phyloP scores from a whole-genome alignment of 2,888 invertebrate species.

The Watsonalla binaria region DNA sequence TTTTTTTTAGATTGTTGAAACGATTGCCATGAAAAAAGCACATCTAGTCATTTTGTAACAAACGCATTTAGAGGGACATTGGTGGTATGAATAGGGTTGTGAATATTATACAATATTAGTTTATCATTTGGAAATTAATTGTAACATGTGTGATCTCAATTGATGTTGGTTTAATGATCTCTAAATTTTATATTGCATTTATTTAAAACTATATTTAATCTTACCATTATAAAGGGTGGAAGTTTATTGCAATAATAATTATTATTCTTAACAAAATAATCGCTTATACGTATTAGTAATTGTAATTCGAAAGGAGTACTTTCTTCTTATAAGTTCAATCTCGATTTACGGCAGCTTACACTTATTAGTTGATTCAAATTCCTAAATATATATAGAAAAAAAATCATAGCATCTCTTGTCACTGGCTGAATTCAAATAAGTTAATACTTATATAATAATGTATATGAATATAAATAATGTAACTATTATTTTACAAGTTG shows the following conservation, averaged over 20 bases:
- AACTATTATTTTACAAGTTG: too few relatives aligned
- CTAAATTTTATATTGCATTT: conserved; percentile 69
- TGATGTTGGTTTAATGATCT: conserved; percentile 63
- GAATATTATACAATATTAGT: conserved; percentile 64
- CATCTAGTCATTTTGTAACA: conserved; percentile 67
- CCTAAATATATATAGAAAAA: conserved; percentile 41
- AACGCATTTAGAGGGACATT: conserved; percentile 55
- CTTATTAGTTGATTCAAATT: conserved; percentile 40
- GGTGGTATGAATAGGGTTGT: conserved; percentile 72
- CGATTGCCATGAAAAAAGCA: conserved; percentile 62
- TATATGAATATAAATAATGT: conserved; percentile 23
- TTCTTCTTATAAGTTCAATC: conserved; percentile 57
- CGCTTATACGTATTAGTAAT: conserved; percentile 59
- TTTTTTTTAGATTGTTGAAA: conserved; percentile 4
- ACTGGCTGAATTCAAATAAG: conserved; percentile 45
- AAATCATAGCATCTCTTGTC: conserved; percentile 45
- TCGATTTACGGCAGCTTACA: conserved; percentile 57
- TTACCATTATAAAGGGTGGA: conserved; percentile 28
- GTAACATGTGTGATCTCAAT: conserved; percentile 63
- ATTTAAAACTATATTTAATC: conserved; percentile 45
- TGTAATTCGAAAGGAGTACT: conserved; percentile 54
- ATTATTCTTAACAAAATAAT: conserved; percentile 45
- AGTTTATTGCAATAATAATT: conserved; percentile 57
- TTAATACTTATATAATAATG: conserved; percentile 39
- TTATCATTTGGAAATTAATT: conserved; percentile 49